These are phyloP conservation scores for Volucella zonaria DNA, from an alignment of 2,888 invertebrate genomes.

Conservation along the genomic window DNA sequence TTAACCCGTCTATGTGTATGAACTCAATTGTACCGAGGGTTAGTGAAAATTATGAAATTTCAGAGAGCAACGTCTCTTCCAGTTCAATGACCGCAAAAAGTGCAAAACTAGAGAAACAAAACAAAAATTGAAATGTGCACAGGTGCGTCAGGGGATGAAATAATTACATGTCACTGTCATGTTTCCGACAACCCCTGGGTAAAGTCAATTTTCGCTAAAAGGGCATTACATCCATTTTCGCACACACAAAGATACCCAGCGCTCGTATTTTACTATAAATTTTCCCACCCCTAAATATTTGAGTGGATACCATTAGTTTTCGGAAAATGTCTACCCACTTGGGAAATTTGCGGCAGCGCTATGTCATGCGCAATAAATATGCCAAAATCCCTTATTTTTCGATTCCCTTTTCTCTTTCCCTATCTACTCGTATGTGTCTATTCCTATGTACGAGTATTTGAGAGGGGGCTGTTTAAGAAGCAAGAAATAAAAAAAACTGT, in stretches of 20 bases:
- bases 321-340: slow-evolving; percentile 53
- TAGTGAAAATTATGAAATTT: neutral
- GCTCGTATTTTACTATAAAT: neutral
- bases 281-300: slow-evolving; percentile 15
- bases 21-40: neutral
- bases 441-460: neutral
- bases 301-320: slow-evolving; percentile 37
- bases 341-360: slow-evolving; percentile 54
- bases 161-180: slow-evolving; percentile 56
- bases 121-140: slow-evolving; percentile 39
- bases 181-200: slow-evolving; percentile 52
- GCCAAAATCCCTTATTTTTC: slow-evolving; percentile 30
- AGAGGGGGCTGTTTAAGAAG: neutral
- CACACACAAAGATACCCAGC: neutral
- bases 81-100: slow-evolving; percentile 62
- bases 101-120: slow-evolving; percentile 43
- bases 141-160: slow-evolving; percentile 63
- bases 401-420: slow-evolving; percentile 1
- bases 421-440: no score
- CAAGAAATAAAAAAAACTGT: neutral
- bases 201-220: slow-evolving; percentile 59
- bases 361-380: slow-evolving; percentile 54
- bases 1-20: neutral
- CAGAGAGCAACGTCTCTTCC: neutral
- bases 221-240: slow-evolving; percentile 49